Base-by-base conservation (phyloP, 2,113 vertebrate species). In the Peucedramus taeniatus region DNA sequence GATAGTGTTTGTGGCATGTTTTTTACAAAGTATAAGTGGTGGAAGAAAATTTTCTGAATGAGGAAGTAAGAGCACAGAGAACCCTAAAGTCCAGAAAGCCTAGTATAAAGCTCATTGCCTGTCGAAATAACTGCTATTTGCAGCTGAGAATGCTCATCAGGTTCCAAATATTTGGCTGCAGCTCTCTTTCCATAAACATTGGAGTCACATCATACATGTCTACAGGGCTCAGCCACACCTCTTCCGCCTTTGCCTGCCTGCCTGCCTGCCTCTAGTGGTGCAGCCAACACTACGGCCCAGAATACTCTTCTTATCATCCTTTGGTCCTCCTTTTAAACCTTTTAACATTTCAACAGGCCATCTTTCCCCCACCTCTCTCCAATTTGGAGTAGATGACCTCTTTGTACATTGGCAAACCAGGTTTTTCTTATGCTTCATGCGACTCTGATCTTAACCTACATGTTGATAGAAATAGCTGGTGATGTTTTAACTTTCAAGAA, bases 171-270 rank as follows among this genome's bases (percentile, higher is more conserved):
- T 74, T 94, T 96, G 89, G 90, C 94, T 82, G 30, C 1, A 0
- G 33, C 56, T 83, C 51, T 95, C 56, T 97, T 96, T 95, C 92
- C 88, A 51, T 90, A 96, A 95, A 96, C 88, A 97, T 51, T 96
- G 87, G 93, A 93, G 79, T 80, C 75, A 96, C 61, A 83, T 93
- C 90, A 95, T 42, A 80, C 84, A 74, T 74, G 50, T 88, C 95
- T 91, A 83, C 82, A 83, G 30, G 70, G 39, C 70, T 95, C 90
- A 96, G 50, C 84, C 90, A 66, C 93, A 91, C 91, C 84, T 94
- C 63, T 80, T 91, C 76, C 90, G 79, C 75, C 50, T 90, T 83
- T 93, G 64, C 87, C 50, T 92, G 65, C 66, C 49, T 93, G 64
- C 87, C 50, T 92, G 65, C 66, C 49, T 91, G 87, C 56, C 68